Base-by-base conservation (phyloP, 2,888 invertebrate species). In the Acleris holmiana region DNA sequence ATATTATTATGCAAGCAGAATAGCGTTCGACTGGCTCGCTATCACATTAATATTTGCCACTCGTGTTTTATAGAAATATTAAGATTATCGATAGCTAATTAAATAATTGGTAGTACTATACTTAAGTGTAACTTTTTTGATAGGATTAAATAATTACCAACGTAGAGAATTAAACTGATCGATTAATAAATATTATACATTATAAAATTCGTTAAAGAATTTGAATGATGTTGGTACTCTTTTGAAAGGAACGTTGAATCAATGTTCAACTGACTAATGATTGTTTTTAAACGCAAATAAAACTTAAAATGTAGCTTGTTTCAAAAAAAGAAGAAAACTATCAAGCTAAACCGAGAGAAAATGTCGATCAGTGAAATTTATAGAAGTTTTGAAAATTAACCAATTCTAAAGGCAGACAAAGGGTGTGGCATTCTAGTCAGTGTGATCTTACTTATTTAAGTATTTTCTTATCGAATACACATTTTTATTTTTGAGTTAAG, bases 391-490 rank as follows among this genome's bases (percentile, higher is more conserved):
- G 51, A 50, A 55, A 70, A 71, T 68, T 53, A 66, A 66, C 61
- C 44, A 55, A 64, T 60, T 64, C 67, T 69, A 63, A 77, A 79
- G 84, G 76, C 90, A 88, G 91, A 89, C 86, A 86, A 90, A 81
- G 91, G 91, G 91, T 91, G 91, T 91, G 91, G 82, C 87, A 89
- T 78, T 91, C 91, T 92, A 92, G 91, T 92, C 91, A 92, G 91
- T 89, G 89, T 92, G 91, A 86, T 88, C 83, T 88, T 84, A 85
- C 80, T 56, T 48, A 62, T 51, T 60, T 67, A 61, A 62, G 48
- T 55, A 65, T 73, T 68, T 75, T 64, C 70, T 15, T n/a, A 17
- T 44, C 44, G 13, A 17, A 17, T 15, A n/a, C 60, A 68, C 63
- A 61, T 59, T 56, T 46, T 58, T 66, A 67, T 59, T 55, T 67